Evolutionary conservation across 2,888 invertebrate genomes (phyloP), one percentile per base, ranked within the genome.

Genomic region (Platycheirus rosarum): DNA sequence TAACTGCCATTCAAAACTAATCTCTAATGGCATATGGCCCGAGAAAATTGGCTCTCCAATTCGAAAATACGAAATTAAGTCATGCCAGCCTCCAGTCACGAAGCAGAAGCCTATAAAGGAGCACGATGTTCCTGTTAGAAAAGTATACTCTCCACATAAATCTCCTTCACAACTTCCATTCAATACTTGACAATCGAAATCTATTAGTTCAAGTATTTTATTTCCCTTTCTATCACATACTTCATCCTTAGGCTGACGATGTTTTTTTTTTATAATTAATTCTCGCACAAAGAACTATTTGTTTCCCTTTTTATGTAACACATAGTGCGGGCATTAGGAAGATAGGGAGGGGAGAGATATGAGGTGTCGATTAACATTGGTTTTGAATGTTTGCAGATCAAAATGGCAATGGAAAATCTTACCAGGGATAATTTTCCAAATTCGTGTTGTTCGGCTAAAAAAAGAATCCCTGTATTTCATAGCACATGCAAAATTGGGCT

Each of bases 201-300:
- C 57, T 0, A 26, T 20, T 3, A 42, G 13, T 9, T 42, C 40
- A 1, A 57, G 42, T 8, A 16, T 23, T n/a, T 16, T 18, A 40
- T 2, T 40, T 40, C 2, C 37, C 8, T 40, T 40, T 3, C n/a
- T 13, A 13, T 44, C 44, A 29, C 60, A 44, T 1, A 44, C 1
- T 16, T 23, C 11, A 2, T 44, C 44, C 1, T 60, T 60, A 1
- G 60, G 32, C 11, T 11, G 9, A 5, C 44, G 26, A 4, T 14
- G 6, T 23, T 95, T 91, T 85, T 48, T 40, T 32, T 18, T 44
- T 60, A n/a, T n/a, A n/a, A n/a, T n/a, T n/a, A n/a, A n/a, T n/a
- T n/a, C n/a, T n/a, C n/a, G n/a, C n/a, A n/a, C n/a, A n/a, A n/a
- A n/a, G n/a, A n/a, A n/a, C n/a, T n/a, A n/a, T n/a, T n/a, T n/a